Conservation (phyloP, 1,140 invertebrate species). For the Philaenus spumarius region DNA sequence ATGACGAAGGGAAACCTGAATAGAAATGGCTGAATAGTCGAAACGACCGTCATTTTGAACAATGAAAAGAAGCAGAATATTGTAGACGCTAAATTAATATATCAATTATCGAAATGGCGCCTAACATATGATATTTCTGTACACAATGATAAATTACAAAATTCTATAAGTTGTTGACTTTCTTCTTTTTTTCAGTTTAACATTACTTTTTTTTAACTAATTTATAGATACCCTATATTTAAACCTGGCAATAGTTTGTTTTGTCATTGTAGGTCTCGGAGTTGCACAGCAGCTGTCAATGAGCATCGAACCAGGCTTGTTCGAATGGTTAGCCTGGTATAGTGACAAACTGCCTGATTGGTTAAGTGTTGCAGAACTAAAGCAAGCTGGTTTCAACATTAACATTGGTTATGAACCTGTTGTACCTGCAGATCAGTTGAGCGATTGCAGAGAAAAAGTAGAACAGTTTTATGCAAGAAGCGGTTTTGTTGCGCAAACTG, state of each 20-base stretch:
- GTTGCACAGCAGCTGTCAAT: conserved; percentile 45
- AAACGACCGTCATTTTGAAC: too few species aligned
- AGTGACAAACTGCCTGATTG: conserved; percentile 68
- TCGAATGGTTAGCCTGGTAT: conserved; percentile 93
- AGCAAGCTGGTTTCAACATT: conserved; percentile 67
- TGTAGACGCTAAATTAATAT: too few species aligned
- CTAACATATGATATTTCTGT: too few species aligned
- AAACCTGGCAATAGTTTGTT: too few species aligned
- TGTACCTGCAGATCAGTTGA: conserved; percentile 48
- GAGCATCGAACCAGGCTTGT: conserved; percentile 80
- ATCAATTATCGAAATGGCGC: too few species aligned
- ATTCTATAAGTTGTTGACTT: not conserved
- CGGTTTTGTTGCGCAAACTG: conserved; percentile 43
- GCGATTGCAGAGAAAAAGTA: conserved; percentile 49
- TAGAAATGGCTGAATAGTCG: too few species aligned
- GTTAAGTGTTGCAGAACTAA: conserved; percentile 66
- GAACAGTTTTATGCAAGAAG: conserved; percentile 70
- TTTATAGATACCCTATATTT: conserved; percentile 7
- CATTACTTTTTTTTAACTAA: not conserved
- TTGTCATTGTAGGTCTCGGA: conserved; percentile 45
- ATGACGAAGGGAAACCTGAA: too few species aligned
- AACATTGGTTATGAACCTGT: conserved; percentile 61
- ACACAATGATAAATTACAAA: too few species aligned
- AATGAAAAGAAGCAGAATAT: too few species aligned
- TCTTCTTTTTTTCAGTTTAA: conserved; percentile 14